Evolutionary conservation across 2,888 invertebrate species (phyloP).

Genomic region (Ecliptopera silaceata): DNA sequence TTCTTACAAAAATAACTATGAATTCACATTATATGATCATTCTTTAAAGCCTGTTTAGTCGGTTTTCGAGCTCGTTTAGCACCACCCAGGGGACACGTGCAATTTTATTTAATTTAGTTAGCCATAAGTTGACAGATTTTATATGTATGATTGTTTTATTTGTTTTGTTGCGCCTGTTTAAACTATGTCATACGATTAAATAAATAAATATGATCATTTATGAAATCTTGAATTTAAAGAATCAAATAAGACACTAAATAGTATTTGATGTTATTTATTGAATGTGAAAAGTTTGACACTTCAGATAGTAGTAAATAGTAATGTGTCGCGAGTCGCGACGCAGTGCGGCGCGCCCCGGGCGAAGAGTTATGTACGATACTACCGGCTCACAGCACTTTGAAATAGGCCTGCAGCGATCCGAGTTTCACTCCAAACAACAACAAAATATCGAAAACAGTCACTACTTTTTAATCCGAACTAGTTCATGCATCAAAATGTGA

Average conservation of each 20-base stretch:
- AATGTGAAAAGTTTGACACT: conserved; percentile 29
- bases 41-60: too few relatives aligned
- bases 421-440: conserved; percentile 29
- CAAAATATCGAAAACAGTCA: conserved; percentile 33
- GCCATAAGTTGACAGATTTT: too few relatives aligned
- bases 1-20: too few relatives aligned
- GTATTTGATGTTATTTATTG: conserved; percentile 21
- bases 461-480: conserved; percentile 28
- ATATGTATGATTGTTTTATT: too few relatives aligned
- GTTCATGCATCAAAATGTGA: conserved; percentile 30
- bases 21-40: too few relatives aligned
- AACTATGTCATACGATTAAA: too few relatives aligned
- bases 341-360: conserved; percentile 58
- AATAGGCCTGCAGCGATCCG: conserved; percentile 38
- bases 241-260: not conserved
- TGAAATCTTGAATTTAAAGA: not conserved
- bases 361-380: conserved; percentile 39
- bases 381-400: conserved; percentile 42
- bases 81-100: too few relatives aligned
- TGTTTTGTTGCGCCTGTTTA: too few relatives aligned
- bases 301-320: conserved; percentile 60
- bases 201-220: too few relatives aligned
- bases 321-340: conserved; percentile 62
- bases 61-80: too few relatives aligned
- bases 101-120: too few relatives aligned